Conservation (phyloP, 2,797 vertebrate species). For the Myiothlypis coronata region DNA sequence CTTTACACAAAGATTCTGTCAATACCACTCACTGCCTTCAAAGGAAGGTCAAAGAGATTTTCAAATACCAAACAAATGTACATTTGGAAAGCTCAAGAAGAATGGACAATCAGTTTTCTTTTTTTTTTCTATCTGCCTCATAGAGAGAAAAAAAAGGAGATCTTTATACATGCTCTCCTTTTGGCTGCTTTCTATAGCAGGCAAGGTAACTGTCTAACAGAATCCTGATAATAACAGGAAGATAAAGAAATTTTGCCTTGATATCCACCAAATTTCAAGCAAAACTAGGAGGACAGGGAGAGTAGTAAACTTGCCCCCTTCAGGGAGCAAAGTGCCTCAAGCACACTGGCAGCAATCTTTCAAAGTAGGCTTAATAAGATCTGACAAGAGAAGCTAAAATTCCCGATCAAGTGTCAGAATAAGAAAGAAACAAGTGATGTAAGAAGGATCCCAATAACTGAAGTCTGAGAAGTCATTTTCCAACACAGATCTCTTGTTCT, state of each 20-base stretch:
- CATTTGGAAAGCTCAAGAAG: neutral
- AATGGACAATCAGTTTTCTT: neutral
- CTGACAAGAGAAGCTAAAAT: neutral
- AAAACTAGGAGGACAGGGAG: neutral
- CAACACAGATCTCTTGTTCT: neutral
- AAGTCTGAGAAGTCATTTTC: neutral
- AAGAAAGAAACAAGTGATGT: neutral
- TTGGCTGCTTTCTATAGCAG: neutral
- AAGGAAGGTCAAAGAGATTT: slow-evolving; percentile 13
- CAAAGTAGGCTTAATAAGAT: neutral
- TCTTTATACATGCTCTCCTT: neutral
- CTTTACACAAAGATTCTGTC: slow-evolving; percentile 20
- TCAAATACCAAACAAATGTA: slow-evolving; percentile 15
- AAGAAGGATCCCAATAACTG: neutral
- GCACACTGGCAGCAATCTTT: neutral
- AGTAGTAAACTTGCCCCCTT: neutral
- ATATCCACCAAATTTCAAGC: neutral
- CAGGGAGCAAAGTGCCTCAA: neutral
- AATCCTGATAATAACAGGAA: neutral
- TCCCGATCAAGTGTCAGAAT: neutral
- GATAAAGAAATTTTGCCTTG: neutral
- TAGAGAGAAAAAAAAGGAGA: neutral
- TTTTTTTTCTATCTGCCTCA: neutral
- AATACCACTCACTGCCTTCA: neutral
- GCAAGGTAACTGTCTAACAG: neutral